Evolutionary conservation across 2,888 invertebrate genomes (phyloP), one percentile per base, ranked within the genome.

Genomic region (Tipula helvola): DNA sequence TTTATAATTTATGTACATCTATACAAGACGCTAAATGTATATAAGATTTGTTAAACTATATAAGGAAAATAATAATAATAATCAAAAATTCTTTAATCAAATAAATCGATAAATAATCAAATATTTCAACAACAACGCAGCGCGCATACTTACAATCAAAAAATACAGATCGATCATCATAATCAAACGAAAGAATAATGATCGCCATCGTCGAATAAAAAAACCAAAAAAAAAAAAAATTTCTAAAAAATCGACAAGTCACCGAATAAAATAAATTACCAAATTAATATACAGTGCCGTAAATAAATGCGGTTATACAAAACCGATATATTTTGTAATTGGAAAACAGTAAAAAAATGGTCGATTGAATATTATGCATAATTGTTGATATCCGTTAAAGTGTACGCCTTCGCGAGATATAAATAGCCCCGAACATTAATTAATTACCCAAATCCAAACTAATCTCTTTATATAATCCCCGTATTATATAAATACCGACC

Each of bases 51-150:
- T 71, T 71, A 71, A 52, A 52, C 52, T 52, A 52, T 52, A 52
- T 52, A 52, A n/a, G 52, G 52, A 52, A 52, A 52, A 41, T 3
- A 41, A 41, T 41, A 41, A 44, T 44, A 52, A 52, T 52, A 52
- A 28, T 71, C 28, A 71, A 71, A 71, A 71, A 71, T 71, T 28
- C 52, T 57, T 16, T 57, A 57, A 57, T 57, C 71, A 71, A 71
- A 71, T 71, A 71, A 71, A 71, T 71, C 71, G 71, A 71, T 71
- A 71, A 71, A 71, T 71, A 71, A 71, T 71, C 71, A 71, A 71
- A 71, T 71, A 71, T 71, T 71, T 71, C 71, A 71, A 71, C 71
- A 71, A 71, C 71, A 28, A 71, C 71, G 71, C 1, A 71, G 71
- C 71, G 52, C 52, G 52, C 52, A 39, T 52, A 28, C 71, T 28